Evolutionary conservation across 2,113 vertebrate genomes (phyloP), one percentile per base, ranked within the genome.

Genomic region (Ibidorhyncha struthersii): DNA sequence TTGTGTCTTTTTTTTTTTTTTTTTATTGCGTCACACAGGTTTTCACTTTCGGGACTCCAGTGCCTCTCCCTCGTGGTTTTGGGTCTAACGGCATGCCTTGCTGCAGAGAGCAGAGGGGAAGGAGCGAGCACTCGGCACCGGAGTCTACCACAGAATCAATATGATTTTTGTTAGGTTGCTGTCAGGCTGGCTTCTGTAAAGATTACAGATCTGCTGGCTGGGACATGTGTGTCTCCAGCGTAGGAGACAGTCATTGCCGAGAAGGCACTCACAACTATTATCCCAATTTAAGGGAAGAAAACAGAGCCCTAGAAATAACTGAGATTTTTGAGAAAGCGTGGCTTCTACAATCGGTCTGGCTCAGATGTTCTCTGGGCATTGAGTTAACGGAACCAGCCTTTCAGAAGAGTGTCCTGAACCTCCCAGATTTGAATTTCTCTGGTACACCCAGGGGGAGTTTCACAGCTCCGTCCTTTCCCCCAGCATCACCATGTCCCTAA

Each of bases 91-190:
- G 66, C 10, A 8, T 3, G 41, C 5, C 1, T 18, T 55, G 40
- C 71, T 90, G 55, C 58, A 8, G 82, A 34, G 21, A n/a, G 56
- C n/a, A 4, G 61, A 4, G 61, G 16, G n/a, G 36, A 41, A 41
- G 6, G 2, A 1, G 23, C 1, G 3, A n/a, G 80, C 10, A 1
- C 62, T 45, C 73, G 27, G 20, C 47, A 12, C 40, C 50, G 0
- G 4, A 9, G 20, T 12, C 65, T 19, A 8, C n/a, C 50, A 3
- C 26, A 10, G 43, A 41, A 47, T 47, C 56, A 50, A 4, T 9
- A 11, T 8, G 32, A 45, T 38, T 81, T 63, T 36, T 63, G 36
- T 38, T 49, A 19, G 8, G 1, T 22, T 38, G 22, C 14, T 63
- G 27, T 69, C 55, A 70, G 32, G 14, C 41, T 74, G 70, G 10